Conservation (phyloP, 2,888 invertebrate genomes). For the Nasonovia ribisnigri region DNA sequence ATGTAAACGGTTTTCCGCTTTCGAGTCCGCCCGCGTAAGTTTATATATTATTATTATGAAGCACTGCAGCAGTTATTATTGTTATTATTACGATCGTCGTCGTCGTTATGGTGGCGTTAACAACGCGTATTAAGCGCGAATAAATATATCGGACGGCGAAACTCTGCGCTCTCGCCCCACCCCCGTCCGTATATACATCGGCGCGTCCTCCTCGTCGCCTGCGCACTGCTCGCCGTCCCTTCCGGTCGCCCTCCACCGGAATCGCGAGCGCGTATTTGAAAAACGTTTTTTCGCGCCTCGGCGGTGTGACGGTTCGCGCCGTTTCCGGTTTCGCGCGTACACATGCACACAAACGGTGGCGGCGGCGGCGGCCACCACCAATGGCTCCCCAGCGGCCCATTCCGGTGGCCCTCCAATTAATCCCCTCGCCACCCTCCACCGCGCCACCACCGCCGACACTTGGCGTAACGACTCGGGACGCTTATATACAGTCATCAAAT, state of each 20-base stretch:
- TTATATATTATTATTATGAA: slow-evolving; percentile 15
- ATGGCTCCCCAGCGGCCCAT: slow-evolving; percentile 67
- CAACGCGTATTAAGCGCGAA: slow-evolving; percentile 55
- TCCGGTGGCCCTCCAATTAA: slow-evolving; percentile 67
- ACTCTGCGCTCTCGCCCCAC: background rate
- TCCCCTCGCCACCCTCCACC: slow-evolving; percentile 59
- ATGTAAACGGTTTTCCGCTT: background rate
- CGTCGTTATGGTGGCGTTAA: slow-evolving; percentile 43
- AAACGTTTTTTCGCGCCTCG: background rate
- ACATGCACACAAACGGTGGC: slow-evolving; percentile 67
- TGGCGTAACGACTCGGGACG: slow-evolving; percentile 58
- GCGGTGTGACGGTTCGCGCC: slow-evolving; percentile 13
- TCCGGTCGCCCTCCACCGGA: background rate
- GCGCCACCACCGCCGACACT: slow-evolving; percentile 24
- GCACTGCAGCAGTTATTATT: slow-evolving; percentile 5
- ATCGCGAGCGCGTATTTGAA: background rate
- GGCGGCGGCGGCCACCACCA: slow-evolving; percentile 60
- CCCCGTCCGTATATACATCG: background rate
- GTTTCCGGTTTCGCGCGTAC: slow-evolving; percentile 67
- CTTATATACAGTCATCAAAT: slow-evolving; percentile 62
- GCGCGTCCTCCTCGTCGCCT: background rate
- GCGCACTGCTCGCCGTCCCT: background rate
- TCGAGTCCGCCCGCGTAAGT: background rate
- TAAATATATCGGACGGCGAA: slow-evolving; percentile 49
- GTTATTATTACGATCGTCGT: slow-evolving; percentile 32